These are phyloP conservation scores for Phataginus tricuspis DNA, from an alignment of 2,797 vertebrate genomes.

Conservation along the genomic window DNA sequence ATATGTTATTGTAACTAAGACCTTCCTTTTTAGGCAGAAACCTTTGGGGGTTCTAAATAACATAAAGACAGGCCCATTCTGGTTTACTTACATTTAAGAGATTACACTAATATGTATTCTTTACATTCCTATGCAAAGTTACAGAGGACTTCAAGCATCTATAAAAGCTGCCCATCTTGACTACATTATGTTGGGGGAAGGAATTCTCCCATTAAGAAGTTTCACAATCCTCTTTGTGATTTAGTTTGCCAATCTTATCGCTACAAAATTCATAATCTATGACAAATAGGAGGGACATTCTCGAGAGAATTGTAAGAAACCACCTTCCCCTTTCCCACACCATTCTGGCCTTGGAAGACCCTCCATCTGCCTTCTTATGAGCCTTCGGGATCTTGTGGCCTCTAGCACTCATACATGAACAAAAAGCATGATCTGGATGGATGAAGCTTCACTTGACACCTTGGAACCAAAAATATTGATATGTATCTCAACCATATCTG, in stretches of 20 bases:
- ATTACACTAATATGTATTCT: neutral
- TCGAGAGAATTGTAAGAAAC: neutral
- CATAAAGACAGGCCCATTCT: neutral
- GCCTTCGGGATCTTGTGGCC: neutral
- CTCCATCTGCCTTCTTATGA: neutral
- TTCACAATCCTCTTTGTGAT: neutral
- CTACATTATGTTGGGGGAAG: neutral
- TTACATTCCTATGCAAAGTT: neutral
- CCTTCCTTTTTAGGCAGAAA: neutral
- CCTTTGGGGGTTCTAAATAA: neutral
- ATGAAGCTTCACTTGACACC: neutral
- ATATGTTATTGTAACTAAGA: neutral
- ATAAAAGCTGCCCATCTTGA: neutral
- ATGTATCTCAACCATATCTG: neutral
- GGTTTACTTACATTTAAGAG: neutral
- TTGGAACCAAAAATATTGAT: neutral
- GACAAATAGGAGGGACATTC: neutral
- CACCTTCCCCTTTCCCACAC: too few relatives aligned
- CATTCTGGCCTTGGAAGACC: neutral
- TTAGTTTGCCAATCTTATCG: neutral
- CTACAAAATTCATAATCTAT: neutral
- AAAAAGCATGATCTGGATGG: neutral
- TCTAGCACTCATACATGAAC: neutral
- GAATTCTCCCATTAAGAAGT: neutral
- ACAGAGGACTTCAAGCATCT: neutral